Evolutionary conservation across 2,888 invertebrate species (phyloP).

Genomic region (Athripsodes cinereus): DNA sequence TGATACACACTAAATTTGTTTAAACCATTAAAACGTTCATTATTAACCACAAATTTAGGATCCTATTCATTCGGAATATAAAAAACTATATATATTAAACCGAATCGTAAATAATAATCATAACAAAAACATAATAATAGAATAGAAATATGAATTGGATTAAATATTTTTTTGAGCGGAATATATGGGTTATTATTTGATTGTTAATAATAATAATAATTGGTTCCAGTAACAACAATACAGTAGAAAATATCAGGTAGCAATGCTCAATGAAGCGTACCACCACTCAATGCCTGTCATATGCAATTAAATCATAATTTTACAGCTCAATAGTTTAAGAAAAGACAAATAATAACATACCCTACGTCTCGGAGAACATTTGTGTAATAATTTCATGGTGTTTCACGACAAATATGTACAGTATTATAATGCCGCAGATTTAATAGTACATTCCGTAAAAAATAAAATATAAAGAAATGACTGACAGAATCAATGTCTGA

Average conservation of each 20-base stretch:
- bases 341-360: neutral
- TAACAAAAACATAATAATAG: neutral
- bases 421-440: neutral
- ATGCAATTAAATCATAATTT: constrained; percentile 50
- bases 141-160: neutral
- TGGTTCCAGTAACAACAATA: constrained; percentile 20
- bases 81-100: neutral
- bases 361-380: neutral
- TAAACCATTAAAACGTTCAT: neutral
- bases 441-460: too few relatives aligned
- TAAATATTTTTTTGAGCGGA: too few relatives aligned
- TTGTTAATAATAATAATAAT: neutral
- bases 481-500: constrained; percentile 22
- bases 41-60: neutral
- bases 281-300: constrained; percentile 44
- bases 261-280: constrained; percentile 21
- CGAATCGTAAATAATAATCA: neutral
- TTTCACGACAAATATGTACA: neutral
- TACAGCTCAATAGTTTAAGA: neutral
- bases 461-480: constrained; percentile 12
- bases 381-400: neutral
- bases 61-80: neutral
- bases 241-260: constrained; percentile 23
- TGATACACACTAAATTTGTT: neutral
- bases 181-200: neutral